Base-by-base conservation (phyloP, 2,888 invertebrate species). In the Priocnemis perturbator region DNA sequence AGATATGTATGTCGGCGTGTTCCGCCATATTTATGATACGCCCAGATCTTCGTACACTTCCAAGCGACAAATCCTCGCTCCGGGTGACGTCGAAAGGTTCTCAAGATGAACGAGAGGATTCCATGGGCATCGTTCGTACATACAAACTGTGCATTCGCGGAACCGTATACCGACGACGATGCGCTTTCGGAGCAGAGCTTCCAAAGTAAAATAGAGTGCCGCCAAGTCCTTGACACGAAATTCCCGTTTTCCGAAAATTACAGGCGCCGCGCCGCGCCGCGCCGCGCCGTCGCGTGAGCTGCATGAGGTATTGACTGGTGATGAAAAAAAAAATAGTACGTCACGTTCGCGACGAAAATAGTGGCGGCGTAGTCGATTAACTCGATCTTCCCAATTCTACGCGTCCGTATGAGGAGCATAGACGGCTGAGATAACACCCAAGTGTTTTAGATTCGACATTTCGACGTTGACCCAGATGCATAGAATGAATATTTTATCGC, bases 11-110 rank as follows among this genome's bases (percentile, higher is more conserved):
- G 37, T 37, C 37, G 11, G 37, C 37, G 37, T 37, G 37, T 37
- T 37, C 37, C 37, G 37, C 37, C 37, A 37, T 37, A 37, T 37
- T 37, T 37, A 37, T 45, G 63, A 37, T 37, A 37, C 37, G 37
- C 37, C 37, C 37, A 37, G 20, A 58, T 66, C 69, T 26, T 58
- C 52, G 48, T 60, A 57, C 61, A 50, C 47, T 23, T 50, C 26
- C 44, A 17, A 45, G 47, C 45, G 44, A 23, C 62, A 64, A 71
- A 73, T 71, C 70, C 70, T 61, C 21, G 67, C 72, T 67, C 55
- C 60, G 61, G 70, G 70, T 67, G 47, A 66, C 70, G 70, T 37
- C 37, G 37, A 37, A 37, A 73, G 60, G 64, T 61, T 71, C 72
- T 58, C 55, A 48, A 47, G 70, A n/a, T 63, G 53, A 59, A 63